Evolutionary conservation across 2,113 vertebrate species (phyloP), one percentile per base, ranked within the genome.

Genomic region (Megaleporinus macrocephalus): DNA sequence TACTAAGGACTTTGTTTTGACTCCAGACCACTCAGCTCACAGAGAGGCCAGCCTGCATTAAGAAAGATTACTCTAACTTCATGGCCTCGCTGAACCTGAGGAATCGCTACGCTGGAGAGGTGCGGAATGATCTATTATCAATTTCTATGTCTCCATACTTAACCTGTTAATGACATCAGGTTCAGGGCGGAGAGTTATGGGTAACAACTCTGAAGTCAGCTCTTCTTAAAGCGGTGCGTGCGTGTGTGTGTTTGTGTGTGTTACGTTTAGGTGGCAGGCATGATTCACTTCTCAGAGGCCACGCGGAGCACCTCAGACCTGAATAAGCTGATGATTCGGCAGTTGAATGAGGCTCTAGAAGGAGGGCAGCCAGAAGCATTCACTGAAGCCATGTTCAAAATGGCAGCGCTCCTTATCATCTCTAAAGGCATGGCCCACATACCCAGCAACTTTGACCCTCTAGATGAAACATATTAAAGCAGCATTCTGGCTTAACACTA

Each of bases 31-130:
- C 96, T n/a, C 98, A 99, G 87, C 93, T 99, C 70, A 98, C 95
- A 0, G 98, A 99, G 89, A 95, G 98, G 61, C 98, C 97, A 0
- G 89, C 97, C 16, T 99, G 98, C 62, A 97, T 99, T 79, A 99
- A 98, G 93, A 99, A 98, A 87, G 98, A 99, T 87, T 99, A 99
- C 88, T 99, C 98, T 73, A 99, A 97, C 91, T 99, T 99, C 92
- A 99, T 99, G 98, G 96, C 97, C 3, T 99, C 98, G 22, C 95
- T 99, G n/a, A 99, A 99, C 87, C 90, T 99, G 84, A 95, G 98
- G 69, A 99, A 99, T 89, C 95, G 98, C 88, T 99, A 99, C 0
- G 96, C 98, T 0, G 98, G 98, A 90, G 98, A 99, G 95, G 98
- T 98, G 83, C 26, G 62, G 13, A n/a, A 16, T 12, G 5, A 49